Evolutionary conservation across 2,888 invertebrate genomes (phyloP), one percentile per base, ranked within the genome.

Genomic region (Prosopocoilus inquinatus): DNA sequence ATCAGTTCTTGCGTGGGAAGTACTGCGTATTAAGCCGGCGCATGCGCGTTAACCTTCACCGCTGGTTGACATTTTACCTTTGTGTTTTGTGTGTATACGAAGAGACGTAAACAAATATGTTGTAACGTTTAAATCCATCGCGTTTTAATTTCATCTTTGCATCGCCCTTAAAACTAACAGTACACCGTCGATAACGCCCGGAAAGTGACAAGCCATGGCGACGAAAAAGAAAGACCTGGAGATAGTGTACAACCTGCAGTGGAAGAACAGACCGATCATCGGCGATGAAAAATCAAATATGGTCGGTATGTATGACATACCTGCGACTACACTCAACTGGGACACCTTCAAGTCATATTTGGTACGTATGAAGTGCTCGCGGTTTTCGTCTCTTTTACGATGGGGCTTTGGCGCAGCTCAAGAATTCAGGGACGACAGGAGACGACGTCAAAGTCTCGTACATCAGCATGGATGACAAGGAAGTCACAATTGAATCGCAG

Each of bases 321-420:
- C 77, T 2, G 70, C 76, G 34, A 74, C 76, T 9, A 77, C 78
- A 43, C 61, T 76, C 45, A 75, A 75, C 66, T 78, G 76, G 73
- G 71, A 73, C 55, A 71, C 70, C 47, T 79, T 79, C 58, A 78
- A 78, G 66, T 75, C 76, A 2, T 79, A 79, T 63, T 65, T 79
- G 72, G 79, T 79, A 70, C 70, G 69, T 64, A 35, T 34, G 9
- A 12, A 9, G 3, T 28, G 3, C 2, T 46, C 9, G 15, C 15
- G 12, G 32, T 20, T 46, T 46, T 20, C 16, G 12, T 32, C n/a
- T 20, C n/a, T 46, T 20, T 12, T 46, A 20, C 15, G 36, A 3
- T 47, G 11, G 13, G 5, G 5, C 20, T 46, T 46, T 48, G 39
- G 67, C 68, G 16, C 58, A 79, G 79, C 65, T 76, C 43, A 78